Base-by-base conservation (phyloP, 2,113 vertebrate genomes). In the Megalops atlanticus region DNA sequence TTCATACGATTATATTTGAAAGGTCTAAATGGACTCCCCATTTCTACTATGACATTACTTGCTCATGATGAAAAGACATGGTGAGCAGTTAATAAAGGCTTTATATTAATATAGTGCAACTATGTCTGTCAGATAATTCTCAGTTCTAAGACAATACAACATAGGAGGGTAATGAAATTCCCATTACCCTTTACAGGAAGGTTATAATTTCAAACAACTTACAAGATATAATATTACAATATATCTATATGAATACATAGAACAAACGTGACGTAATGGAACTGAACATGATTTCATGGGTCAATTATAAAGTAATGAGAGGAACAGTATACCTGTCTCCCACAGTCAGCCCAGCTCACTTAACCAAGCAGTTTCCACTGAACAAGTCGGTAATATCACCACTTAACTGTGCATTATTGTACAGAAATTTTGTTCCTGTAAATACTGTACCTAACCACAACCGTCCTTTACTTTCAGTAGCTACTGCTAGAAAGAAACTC, bases 281-380 rank as follows among this genome's bases (percentile, higher is more conserved):
- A 81, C 27, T 36, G 18, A 0, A 24, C 54, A 81, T 76, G 31
- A 69, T 68, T 76, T 76, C 72, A 80, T 70, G 71, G 41, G 41
- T 76, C 77, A 43, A 80, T 83, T 79, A 80, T 76, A 72, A 84
- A 80, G 27, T 84, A 84, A 80, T 77, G 78, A 80, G 82, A 69
- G 78, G 39, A 80, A 84, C 74, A 43, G 49, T 41, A 80, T 16
- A 84, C 74, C 64, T 38, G n/a, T 36, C 38, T 58, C 45, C 31
- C 47, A 71, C 31, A 39, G 64, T 40, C 74, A 47, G 73, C 39
- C 35, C 40, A 27, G 70, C 5, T 64, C 40, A 40, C 75, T 41
- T 43, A 33, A 35, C 76, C 45, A 78, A 71, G 39, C 2, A 45
- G 36, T 73, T 79, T 79, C 49, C 71, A 79, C 49, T 16, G 40